Conservation (phyloP, 2,888 invertebrate species). For the Caenorhabditis uteleia region DNA sequence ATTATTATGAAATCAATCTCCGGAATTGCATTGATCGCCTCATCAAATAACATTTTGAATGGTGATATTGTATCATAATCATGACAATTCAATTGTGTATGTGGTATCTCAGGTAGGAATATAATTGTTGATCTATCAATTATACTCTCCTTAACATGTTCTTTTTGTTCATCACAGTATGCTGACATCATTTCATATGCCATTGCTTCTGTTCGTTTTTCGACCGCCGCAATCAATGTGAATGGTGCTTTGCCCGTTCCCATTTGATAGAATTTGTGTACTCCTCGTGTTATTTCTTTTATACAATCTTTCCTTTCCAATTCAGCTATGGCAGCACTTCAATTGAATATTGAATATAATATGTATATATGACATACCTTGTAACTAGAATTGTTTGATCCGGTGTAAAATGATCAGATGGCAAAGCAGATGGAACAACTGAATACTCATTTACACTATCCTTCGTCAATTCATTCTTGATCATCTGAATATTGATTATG, state of each 20-base stretch:
- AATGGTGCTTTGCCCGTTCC: constrained; percentile 58
- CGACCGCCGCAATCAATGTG: constrained; percentile 62
- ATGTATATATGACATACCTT: constrained; percentile 31
- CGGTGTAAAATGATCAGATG: constrained; percentile 66
- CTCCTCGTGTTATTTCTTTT: constrained; percentile 18
- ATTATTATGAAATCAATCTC: constrained; percentile 62
- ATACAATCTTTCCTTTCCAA: constrained; percentile 40
- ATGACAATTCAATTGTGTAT: constrained; percentile 64
- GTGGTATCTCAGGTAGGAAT: constrained; percentile 66
- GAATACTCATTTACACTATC: constrained; percentile 64
- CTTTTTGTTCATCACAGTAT: constrained; percentile 32
- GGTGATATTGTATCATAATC: constrained; percentile 66
- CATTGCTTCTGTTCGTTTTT: constrained; percentile 65
- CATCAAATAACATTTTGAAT: constrained; percentile 55
- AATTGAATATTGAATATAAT: constrained; percentile 5
- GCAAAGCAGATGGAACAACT: constrained; percentile 64
- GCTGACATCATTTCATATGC: constrained; percentile 60
- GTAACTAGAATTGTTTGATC: constrained; percentile 54
- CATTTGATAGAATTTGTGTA: constrained; percentile 43
- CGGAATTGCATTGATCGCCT: constrained; percentile 48
- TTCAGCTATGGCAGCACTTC: constrained; percentile 41
- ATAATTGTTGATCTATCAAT: constrained; percentile 54
- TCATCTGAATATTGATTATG: constrained; percentile 43
- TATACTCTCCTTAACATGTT: constrained; percentile 20
- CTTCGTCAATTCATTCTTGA: constrained; percentile 55